Conservation (phyloP, 2,113 vertebrate species). For the Pomatorhinus ruficollis region DNA sequence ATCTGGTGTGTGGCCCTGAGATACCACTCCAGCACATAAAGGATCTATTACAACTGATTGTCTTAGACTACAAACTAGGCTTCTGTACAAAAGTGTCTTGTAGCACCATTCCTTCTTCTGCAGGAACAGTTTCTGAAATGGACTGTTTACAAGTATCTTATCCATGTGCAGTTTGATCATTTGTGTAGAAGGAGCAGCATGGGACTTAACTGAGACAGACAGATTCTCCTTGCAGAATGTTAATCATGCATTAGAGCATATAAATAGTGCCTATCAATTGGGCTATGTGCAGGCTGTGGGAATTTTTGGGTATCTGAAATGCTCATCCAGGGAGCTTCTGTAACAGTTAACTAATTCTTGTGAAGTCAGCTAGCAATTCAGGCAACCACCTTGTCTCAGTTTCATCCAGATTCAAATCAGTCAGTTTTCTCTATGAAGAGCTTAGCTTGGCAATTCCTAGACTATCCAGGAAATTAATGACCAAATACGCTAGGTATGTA, state of each 20-base stretch:
- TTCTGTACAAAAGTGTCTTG: not conserved
- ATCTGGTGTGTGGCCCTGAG: not conserved
- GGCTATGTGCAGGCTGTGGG: not conserved
- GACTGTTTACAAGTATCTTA: not conserved
- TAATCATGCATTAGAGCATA: not conserved
- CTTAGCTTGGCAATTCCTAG: not conserved
- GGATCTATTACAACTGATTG: not conserved
- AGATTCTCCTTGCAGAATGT: not conserved
- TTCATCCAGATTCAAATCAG: not conserved
- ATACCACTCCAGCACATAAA: not conserved
- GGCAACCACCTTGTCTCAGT: not conserved
- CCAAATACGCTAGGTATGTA: not conserved
- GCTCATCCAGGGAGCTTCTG: not conserved
- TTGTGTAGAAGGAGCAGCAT: not conserved
- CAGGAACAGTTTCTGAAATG: not conserved
- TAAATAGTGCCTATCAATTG: not conserved
- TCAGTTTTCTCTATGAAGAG: not conserved
- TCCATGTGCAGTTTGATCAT: not conserved
- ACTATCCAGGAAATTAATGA: not conserved
- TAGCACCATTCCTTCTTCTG: not conserved
- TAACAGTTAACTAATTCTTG: not conserved
- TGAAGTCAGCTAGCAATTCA: not conserved
- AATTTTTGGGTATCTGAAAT: not conserved
- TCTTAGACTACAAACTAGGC: not conserved
- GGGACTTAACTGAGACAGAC: not conserved